Percentiles rank a stretch among this genome's conserved stretches.
Evolutionary conservation across 2,113 vertebrate species (phyloP).

Genomic region (Nettapus auritus): DNA sequence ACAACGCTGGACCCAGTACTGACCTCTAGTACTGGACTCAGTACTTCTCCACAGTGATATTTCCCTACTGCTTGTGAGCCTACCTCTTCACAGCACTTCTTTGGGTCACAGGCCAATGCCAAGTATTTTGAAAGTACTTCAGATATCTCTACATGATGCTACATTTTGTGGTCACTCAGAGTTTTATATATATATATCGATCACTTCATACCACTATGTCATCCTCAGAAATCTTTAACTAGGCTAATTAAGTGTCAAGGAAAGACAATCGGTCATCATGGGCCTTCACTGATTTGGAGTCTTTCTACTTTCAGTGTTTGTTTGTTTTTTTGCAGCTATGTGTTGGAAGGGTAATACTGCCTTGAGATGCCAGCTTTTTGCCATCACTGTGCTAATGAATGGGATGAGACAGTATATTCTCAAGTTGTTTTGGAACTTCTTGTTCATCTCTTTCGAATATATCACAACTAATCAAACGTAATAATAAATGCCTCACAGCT

Average conservation of each 20-base stretch:
- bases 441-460: constrained; percentile 34
- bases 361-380: constrained; percentile 5
- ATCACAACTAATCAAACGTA: constrained; percentile 28
- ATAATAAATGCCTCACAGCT: neutral
- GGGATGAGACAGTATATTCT: constrained; percentile 30
- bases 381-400: constrained; percentile 14
- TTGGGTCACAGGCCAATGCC: neutral
- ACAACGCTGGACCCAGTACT: no score
- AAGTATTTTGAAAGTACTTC: neutral
- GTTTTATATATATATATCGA: neutral
- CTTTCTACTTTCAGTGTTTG: no score
- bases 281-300: neutral
- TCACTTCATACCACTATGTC: neutral
- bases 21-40: no score
- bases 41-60: neutral
- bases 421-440: constrained; percentile 13
- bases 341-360: neutral
- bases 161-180: neutral
- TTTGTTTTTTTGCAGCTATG: neutral
- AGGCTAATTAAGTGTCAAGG: neutral
- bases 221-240: neutral
- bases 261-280: neutral
- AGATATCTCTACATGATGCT: neutral
- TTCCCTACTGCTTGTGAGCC: neutral
- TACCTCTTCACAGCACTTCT: neutral